Evolutionary conservation across 2,888 invertebrate species (phyloP).

Genomic region (Baccha elongata): DNA sequence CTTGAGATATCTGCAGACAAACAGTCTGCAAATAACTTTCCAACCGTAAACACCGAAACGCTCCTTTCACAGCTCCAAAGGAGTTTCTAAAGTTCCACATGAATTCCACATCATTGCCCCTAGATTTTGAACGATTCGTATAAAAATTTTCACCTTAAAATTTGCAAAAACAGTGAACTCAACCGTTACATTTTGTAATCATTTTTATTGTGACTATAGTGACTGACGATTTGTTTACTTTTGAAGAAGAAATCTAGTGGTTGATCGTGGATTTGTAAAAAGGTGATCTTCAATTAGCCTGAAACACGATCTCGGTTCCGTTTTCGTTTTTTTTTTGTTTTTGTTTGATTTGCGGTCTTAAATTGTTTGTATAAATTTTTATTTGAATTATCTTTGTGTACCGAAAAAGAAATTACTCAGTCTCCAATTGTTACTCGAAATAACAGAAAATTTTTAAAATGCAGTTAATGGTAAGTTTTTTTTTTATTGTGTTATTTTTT

Average conservation of each 20-base stretch:
- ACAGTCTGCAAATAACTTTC: constrained; percentile 69
- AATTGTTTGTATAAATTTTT: constrained; percentile 60
- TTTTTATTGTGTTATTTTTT: background rate
- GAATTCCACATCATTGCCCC: background rate
- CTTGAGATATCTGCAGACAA: constrained; percentile 49
- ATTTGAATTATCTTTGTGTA: constrained; percentile 4
- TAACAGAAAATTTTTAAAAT: constrained; percentile 48
- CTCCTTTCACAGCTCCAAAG: constrained; percentile 18
- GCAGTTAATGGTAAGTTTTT: constrained; percentile 59
- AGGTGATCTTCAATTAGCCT: constrained; percentile 57
- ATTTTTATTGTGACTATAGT: constrained; percentile 23
- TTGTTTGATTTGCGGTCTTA: background rate
- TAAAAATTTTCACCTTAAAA: background rate
- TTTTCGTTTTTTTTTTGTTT: background rate
- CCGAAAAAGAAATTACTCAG: constrained; percentile 24
- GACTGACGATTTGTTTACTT: constrained; percentile 60
- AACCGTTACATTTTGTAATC: constrained; percentile 18
- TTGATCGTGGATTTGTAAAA: constrained; percentile 31
- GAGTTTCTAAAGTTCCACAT: constrained; percentile 16
- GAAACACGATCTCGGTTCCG: constrained; percentile 44
- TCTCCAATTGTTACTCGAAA: constrained; percentile 18
- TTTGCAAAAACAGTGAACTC: constrained; percentile 20
- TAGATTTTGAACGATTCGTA: background rate
- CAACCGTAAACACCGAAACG: constrained; percentile 51
- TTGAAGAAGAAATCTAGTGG: constrained; percentile 29